Percentiles rank a stretch among this genome's conserved stretches.
Conservation (phyloP, 2,797 vertebrate genomes). For the Phoeniculus purpureus region DNA sequence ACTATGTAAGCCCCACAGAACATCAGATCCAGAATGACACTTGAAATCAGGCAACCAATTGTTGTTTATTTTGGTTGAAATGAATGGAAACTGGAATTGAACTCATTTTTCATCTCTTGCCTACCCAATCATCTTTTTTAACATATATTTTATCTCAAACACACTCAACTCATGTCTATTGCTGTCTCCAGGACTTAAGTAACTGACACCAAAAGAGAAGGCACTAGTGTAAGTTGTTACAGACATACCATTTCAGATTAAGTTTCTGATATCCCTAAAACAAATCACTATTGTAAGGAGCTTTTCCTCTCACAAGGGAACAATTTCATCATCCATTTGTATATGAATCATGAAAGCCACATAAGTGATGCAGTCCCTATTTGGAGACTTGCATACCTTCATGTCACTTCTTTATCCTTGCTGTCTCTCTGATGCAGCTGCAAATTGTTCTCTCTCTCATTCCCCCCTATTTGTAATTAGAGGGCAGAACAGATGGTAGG, state of each 20-base stretch:
- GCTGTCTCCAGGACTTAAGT: background rate
- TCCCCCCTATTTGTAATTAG: constrained; percentile 51
- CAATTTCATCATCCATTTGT: constrained; percentile 33
- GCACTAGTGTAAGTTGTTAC: background rate
- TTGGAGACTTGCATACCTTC: background rate
- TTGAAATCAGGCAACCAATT: background rate
- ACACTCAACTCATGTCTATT: background rate
- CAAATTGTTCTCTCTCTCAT: background rate
- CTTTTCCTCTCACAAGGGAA: background rate
- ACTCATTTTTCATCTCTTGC: background rate
- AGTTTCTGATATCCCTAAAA: constrained; percentile 11
- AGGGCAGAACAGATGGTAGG: constrained; percentile 55
- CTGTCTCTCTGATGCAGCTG: background rate
- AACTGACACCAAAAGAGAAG: background rate
- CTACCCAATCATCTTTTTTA: background rate
- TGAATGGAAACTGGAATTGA: background rate
- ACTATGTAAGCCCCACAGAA: background rate
- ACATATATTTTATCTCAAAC: background rate
- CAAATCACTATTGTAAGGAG: constrained; percentile 23
- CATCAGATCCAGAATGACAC: background rate
- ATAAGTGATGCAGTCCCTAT: background rate
- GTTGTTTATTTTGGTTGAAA: constrained; percentile 5
- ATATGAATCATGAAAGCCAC: constrained; percentile 10
- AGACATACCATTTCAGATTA: constrained; percentile 31
- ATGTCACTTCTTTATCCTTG: constrained; percentile 1